Percentiles rank a stretch among this genome's conserved stretches.
Conservation (phyloP, 2,797 vertebrate species). For the Stomatorhinus walkeri region DNA sequence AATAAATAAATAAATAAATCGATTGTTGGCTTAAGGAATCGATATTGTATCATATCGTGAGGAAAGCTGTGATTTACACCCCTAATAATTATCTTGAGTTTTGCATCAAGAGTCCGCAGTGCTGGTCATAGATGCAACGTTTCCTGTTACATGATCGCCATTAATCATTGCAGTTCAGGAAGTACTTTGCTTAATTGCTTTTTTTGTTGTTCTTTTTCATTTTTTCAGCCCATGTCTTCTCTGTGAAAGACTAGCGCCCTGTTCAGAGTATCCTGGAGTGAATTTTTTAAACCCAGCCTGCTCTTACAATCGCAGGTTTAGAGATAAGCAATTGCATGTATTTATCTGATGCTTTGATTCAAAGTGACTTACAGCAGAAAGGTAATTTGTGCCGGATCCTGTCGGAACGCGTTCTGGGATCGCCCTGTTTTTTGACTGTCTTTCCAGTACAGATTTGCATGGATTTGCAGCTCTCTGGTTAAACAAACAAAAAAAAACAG, state of each 20-base stretch:
- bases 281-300: not conserved
- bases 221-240: not conserved
- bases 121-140: not conserved
- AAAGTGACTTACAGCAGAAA: not conserved
- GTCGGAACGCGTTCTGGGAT: not conserved
- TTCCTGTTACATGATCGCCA: not conserved
- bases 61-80: too few species aligned
- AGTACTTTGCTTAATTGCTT: not conserved
- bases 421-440: not conserved
- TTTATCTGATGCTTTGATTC: not conserved
- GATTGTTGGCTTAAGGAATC: too few species aligned
- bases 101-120: not conserved
- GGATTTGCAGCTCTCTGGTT: not conserved
- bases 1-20: too few species aligned
- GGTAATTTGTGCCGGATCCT: not conserved
- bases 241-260: not conserved
- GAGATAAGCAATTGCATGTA: not conserved
- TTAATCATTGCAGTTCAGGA: not conserved
- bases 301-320: not conserved
- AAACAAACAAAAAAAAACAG: not conserved
- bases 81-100: not conserved
- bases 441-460: not conserved
- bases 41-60: too few species aligned
- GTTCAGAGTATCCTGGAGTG: not conserved
- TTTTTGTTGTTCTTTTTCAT: not conserved